Evolutionary conservation across 2,888 invertebrate genomes (phyloP), one percentile per base, ranked within the genome.

Genomic region (Leptogaster cylindrica): DNA sequence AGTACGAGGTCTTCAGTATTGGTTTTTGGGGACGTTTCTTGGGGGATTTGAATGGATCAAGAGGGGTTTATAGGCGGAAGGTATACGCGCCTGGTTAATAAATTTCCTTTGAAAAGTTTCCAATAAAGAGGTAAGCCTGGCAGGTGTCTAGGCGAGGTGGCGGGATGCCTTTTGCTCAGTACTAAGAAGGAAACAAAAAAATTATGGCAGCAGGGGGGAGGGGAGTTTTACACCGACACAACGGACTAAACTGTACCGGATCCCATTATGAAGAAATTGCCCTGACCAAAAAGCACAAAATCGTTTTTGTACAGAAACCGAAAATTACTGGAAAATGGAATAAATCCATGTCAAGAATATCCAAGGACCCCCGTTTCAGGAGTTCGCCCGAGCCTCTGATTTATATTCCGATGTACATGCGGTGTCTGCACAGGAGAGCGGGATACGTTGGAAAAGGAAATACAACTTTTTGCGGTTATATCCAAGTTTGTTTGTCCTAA

Each of bases 101-200:
- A 61, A 61, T 61, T 61, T 61, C 61, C 61, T 61, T 61, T 61
- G 61, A 61, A 61, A 61, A 61, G 61, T 61, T 61, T 61, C 61
- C 61, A 61, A 61, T 61, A 61, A 61, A 28, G 18, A 16, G 27
- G 41, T 28, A 10, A 44, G 28, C 27, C 6, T 12, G 44, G 12
- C 27, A 44, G 61, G 61, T 44, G 44, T 44, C 44, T 44, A 61
- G 36, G n/a, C 41, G 14, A 61, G 61, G 61, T 61, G 61, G 61
- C 61, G 20, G 25, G 41, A 4, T 27, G 27, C 31, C 28, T 27
- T 51, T 61, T 61, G 61, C 44, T 61, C 14, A 44, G 14, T 10
- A 27, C 12, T 27, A 12, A 27, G 25, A 61, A 44, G 14, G 23
- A 28, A 44, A 27, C 16, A 28, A 61, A 61, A 61, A 44, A 61